Evolutionary conservation across 2,113 vertebrate species (phyloP), one percentile per base, ranked within the genome.

Genomic region (Rhinoptilus africanus): DNA sequence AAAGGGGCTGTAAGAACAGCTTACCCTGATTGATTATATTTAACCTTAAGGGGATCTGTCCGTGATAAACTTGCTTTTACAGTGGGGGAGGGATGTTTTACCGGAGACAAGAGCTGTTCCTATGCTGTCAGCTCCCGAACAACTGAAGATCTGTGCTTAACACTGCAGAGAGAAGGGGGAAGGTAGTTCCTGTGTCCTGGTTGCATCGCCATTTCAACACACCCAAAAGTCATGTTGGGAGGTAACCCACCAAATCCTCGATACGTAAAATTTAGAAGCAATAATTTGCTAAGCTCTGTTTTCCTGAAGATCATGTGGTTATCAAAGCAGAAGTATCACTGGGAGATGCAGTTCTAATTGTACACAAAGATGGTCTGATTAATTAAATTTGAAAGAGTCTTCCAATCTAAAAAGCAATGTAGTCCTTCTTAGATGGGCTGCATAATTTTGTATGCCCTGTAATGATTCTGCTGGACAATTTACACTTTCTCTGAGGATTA

Each of bases 1-100:
- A 89, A 88, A 51, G 39, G 66, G 53, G 35, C 43, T 85, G 19
- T 54, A 85, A 3, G 21, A 94, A 62, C 74, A 91, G 51, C 79
- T 89, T 57, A 59, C 45, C 69, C 63, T 78, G 57, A 35, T 67
- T 59, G 48, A 80, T 85, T 91, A 14, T 27, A 32, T 78, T 95
- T 86, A 90, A 88, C 69, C 79, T 92, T 86, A 59, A 92, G 83
- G 78, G n/a, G 88, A 91, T 84, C 56, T 81, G 73, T 41, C 41
- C 54, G 13, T 83, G 60, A 66, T 91, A 77, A 91, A 89, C 39
- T 51, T 85, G 45, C 57, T 71, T 94, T 92, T 93, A 41, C 60
- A 73, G 32, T 22, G 37, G 26, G 34, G 50, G 28, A 88, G 35
- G 64, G 34, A 81, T 59, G 28, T 86, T 92, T 90, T 54, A 84